Percentiles rank a stretch among this genome's conserved stretches.
These are phyloP conservation scores for Scortum barcoo DNA, from an alignment of 2,113 vertebrate species.

Conservation along the genomic window DNA sequence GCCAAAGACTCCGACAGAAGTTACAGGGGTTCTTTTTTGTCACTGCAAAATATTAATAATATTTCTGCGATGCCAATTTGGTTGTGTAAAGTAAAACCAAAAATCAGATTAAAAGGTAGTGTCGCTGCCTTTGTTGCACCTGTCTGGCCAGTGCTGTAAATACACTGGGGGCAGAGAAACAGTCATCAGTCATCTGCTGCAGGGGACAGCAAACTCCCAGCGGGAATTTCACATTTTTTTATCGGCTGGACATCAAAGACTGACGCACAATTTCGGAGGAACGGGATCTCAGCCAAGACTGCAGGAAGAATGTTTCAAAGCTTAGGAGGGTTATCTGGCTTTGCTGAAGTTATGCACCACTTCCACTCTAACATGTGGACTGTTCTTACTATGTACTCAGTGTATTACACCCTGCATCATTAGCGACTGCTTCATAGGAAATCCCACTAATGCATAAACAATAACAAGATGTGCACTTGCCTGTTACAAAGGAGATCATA, in stretches of 20 bases:
- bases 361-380: conserved; percentile 42
- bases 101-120: background rate
- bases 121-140: background rate
- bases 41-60: background rate
- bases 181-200: conserved; percentile 4
- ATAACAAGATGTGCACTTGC: conserved; percentile 11
- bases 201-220: conserved; percentile 29
- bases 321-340: conserved; percentile 60
- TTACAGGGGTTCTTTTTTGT: background rate
- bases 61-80: background rate
- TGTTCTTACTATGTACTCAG: conserved; percentile 18
- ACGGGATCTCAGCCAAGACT: conserved; percentile 52
- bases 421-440: conserved; percentile 55
- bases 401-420: conserved; percentile 38
- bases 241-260: conserved; percentile 69
- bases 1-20: background rate
- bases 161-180: background rate
- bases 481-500: background rate
- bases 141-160: background rate
- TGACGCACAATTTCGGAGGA: conserved; percentile 29
- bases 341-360: conserved; percentile 45
- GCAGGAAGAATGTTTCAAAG: conserved; percentile 45
- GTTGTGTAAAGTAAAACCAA: background rate
- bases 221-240: conserved; percentile 56
- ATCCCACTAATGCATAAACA: conserved; percentile 32